Conservation (phyloP, 2,888 invertebrate species). For the Pycnomerus fuliginosus region DNA sequence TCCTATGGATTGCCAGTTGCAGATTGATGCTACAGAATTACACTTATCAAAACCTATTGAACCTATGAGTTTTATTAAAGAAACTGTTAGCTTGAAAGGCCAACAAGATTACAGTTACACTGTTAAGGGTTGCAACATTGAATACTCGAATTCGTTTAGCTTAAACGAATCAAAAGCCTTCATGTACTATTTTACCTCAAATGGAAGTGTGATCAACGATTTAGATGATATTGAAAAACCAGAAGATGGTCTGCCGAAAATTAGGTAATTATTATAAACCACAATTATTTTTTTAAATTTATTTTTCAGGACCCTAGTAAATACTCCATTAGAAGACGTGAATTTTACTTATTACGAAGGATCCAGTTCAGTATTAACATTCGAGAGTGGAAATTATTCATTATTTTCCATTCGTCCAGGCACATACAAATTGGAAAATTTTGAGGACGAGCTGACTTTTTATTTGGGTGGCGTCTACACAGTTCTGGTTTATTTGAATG, state of each 20-base stretch:
- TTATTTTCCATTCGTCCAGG: slow-evolving; percentile 25
- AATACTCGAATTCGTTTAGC: too few species aligned
- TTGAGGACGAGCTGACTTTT: slow-evolving; percentile 42
- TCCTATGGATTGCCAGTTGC: slow-evolving; percentile 56
- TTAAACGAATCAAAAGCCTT: slow-evolving; percentile 28
- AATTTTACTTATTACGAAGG: slow-evolving; percentile 4
- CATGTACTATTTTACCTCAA: slow-evolving; percentile 28
- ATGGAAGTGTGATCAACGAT: slow-evolving; percentile 10
- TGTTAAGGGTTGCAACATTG: too few species aligned
- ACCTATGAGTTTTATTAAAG: too few species aligned
- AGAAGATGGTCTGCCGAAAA: slow-evolving; percentile 58
- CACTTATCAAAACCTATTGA: too few species aligned
- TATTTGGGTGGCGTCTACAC: slow-evolving; percentile 69
- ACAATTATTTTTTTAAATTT: not conserved
- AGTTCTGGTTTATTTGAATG: slow-evolving; percentile 47
- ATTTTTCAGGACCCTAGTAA: slow-evolving; percentile 19
- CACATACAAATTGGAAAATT: slow-evolving; percentile 22
- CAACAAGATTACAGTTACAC: too few species aligned
- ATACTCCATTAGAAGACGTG: slow-evolving; percentile 1
- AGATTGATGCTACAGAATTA: too few species aligned
- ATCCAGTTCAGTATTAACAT: slow-evolving; percentile 1
- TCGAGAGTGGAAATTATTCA: slow-evolving; percentile 4
- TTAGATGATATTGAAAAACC: slow-evolving; percentile 57
- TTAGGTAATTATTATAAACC: slow-evolving; percentile 55
- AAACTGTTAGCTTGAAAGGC: too few species aligned